Evolutionary conservation across 2,113 vertebrate species (phyloP), one percentile per base, ranked within the genome.

Genomic region (Oncorhynchus keta): DNA sequence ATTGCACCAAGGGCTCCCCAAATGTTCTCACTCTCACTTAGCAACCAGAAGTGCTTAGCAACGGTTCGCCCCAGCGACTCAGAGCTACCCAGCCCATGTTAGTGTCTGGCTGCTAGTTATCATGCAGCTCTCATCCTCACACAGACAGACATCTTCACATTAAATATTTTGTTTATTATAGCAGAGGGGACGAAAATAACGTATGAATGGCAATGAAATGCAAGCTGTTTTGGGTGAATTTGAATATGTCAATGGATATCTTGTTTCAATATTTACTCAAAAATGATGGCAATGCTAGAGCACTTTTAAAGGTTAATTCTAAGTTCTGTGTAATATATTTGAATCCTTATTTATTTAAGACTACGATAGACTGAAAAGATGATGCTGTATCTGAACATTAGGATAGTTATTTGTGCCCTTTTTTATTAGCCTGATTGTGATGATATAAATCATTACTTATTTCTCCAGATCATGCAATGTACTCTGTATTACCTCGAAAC

Each of bases 41-140:
- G 88, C 91, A 91, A 93, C 90, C 62, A 62, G 79, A 84, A 49
- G 71, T 84, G 74, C 89, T 85, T 91, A 92, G 89, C 91, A 92
- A 93, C 90, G 87, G 78, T 75, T 81, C 88, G 90, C 92, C 87
- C 88, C 86, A 83, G 81, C 6, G 76, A 89, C 84, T 84, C 49
- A 55, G 74, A 24, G 18, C 22, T 48, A 49, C 18, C 68, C 45
- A 49, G 18, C 22, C 48, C 18, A 71, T 74, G 64, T 32, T 72
- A 75, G 78, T 75, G 76, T 82, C 75, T 83, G 66, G 61, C 76
- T 75, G 86, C 81, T 75, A 84, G 86, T 94, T 92, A 87, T 85
- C 89, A 92, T 93, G 85, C 90, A 88, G 81, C 85, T 84, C 91
- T 82, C 88, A 90, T 86, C 76, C 67, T 20, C 80, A 57, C 83